phyloP scores from a whole-genome alignment of 2,888 invertebrate genomes.

The Agrochola litura region DNA sequence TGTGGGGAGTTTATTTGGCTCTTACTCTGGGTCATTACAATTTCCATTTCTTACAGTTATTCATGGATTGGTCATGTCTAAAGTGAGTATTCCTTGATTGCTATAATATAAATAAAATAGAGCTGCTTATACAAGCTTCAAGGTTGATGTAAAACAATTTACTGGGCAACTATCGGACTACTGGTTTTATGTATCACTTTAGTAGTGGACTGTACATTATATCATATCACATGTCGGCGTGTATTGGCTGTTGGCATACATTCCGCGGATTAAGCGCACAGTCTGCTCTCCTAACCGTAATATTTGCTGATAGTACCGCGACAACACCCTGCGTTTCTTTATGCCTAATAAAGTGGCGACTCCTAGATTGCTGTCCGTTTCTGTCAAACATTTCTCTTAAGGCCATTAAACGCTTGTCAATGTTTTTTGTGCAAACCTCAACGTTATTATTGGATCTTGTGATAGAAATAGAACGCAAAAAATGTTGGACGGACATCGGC shows the following conservation, averaged over 20 bases:
- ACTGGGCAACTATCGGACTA: constrained; percentile 30
- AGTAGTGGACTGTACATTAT: constrained; percentile 67
- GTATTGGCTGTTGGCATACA: constrained; percentile 75
- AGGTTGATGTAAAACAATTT: constrained; percentile 57
- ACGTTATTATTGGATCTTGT: constrained; percentile 61
- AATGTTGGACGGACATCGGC: constrained; percentile 52
- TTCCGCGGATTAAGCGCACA: constrained; percentile 76
- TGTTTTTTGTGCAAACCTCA: constrained; percentile 62
- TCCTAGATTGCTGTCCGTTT: constrained; percentile 68
- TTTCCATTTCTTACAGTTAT: neutral
- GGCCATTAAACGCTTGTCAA: constrained; percentile 66
- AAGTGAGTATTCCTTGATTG: constrained; percentile 1
- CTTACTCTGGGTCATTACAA: neutral
- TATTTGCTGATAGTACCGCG: constrained; percentile 73
- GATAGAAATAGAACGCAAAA: constrained; percentile 61
- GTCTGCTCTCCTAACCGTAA: constrained; percentile 78
- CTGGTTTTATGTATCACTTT: constrained; percentile 57
- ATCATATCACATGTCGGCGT: constrained; percentile 73
- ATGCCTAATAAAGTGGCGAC: constrained; percentile 70
- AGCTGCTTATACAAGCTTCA: constrained; percentile 22
- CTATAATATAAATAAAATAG: neutral
- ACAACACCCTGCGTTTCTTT: constrained; percentile 71
- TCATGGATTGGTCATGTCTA: neutral
- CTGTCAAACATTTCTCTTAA: constrained; percentile 70
- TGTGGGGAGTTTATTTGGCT: neutral